A percentile compares a stretch with the other conserved stretches of the same genome.
These are phyloP conservation scores for Amphipoea oculea DNA, from an alignment of 2,888 invertebrate genomes.

Conservation along the genomic window DNA sequence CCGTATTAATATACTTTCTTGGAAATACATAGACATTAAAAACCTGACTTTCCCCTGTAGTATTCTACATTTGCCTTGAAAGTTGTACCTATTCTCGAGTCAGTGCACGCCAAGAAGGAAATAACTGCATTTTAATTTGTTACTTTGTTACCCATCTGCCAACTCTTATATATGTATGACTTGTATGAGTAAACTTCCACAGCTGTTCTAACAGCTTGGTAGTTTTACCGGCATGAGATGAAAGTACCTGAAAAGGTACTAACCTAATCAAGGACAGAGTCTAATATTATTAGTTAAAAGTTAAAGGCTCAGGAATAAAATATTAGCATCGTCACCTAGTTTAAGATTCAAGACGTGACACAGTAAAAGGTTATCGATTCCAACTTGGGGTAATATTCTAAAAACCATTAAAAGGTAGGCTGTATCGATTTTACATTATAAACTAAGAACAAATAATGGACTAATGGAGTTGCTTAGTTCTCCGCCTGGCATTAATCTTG, in stretches of 20 bases:
- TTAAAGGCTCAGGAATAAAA: slow-evolving; percentile 29
- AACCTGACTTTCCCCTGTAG: slow-evolving; percentile 49
- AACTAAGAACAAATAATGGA: slow-evolving; percentile 35
- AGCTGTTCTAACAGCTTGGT: slow-evolving; percentile 20
- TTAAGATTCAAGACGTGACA: slow-evolving; percentile 30
- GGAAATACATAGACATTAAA: slow-evolving; percentile 23
- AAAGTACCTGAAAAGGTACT: neutral
- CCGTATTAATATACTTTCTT: slow-evolving; percentile 21
- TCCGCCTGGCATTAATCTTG: slow-evolving; percentile 42
- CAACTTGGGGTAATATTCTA: slow-evolving; percentile 13
- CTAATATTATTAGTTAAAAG: slow-evolving; percentile 19
- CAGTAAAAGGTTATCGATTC: slow-evolving; percentile 48
- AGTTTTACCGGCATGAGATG: neutral
- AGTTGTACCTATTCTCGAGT: slow-evolving; percentile 54
- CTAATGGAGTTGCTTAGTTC: slow-evolving; percentile 40
- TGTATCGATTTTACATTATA: slow-evolving; percentile 34
- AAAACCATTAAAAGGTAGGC: slow-evolving; percentile 35
- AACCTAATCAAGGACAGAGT: slow-evolving; percentile 26
- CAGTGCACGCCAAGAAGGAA: slow-evolving; percentile 55
- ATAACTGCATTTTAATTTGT: slow-evolving; percentile 57
- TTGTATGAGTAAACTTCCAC: slow-evolving; percentile 27
- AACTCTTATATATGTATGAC: slow-evolving; percentile 16
- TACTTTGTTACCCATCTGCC: slow-evolving; percentile 48
- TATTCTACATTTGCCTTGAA: slow-evolving; percentile 49
- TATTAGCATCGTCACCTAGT: slow-evolving; percentile 26